Evolutionary conservation across 2,888 invertebrate genomes (phyloP), one percentile per base, ranked within the genome.

Genomic region (Harmothoe impar): DNA sequence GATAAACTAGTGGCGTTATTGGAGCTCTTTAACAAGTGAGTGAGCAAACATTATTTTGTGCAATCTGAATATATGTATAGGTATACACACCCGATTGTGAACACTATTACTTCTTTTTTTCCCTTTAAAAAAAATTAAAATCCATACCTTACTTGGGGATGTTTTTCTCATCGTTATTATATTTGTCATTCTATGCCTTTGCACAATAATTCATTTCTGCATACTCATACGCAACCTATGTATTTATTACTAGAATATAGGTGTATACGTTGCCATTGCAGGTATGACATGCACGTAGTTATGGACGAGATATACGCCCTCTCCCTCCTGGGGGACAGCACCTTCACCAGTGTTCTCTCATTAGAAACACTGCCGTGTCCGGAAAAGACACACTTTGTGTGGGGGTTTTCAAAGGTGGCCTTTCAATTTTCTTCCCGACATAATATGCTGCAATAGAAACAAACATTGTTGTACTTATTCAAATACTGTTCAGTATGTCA

Each of bases 361-460:
- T 92, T 94, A 85, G 85, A 91, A 12, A 86, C 91, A 17, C 62
- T 93, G 20, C 94, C 94, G 29, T 93, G 94, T 89, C 93, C 93
- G 0, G 89, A 93, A 33, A 91, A 93, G 81, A 92, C 93, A 10
- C 94, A 94, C 88, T 92, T 94, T 88, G 62, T 94, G n/a, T 95
- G 95, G 95, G 94, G 94, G 54, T 93, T 94, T 68, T 94, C 94
- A 91, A 95, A 95, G 93, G 94, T 94, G 33, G 43, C 10, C 43
- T 10, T 43, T 43, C n/a, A 29, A n/a, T 54, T 20, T 20, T 54
- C 54, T 20, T 54, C 12, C 54, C 54, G 54, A 54, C 10, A 15
- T 54, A 15, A 54, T 54, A 20, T 54, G 10, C 20, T 54, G 12
- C 54, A 54, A 54, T 20, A 54, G 12, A 54, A 54, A 54, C 12